Base-by-base conservation (phyloP, 2,797 vertebrate species). In the Arrhamphus sclerolepis region DNA sequence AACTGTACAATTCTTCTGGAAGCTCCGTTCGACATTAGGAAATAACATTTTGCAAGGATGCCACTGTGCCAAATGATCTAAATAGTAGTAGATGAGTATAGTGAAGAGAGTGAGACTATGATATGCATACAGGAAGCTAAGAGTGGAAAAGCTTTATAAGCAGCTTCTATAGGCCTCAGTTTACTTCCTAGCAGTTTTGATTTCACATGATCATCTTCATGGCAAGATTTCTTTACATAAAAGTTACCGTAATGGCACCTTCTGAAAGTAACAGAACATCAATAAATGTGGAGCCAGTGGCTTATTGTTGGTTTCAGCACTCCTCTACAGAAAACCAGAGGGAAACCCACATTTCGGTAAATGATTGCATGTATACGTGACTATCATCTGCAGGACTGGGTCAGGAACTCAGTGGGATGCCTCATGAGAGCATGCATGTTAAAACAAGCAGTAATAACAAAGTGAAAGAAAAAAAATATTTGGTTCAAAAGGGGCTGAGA, bases 301-400 rank as follows among this genome's bases (percentile, higher is more conserved):
- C 18, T 38, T 16, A 7, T 2, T 43, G 51, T 24, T 49, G 22
- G 42, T 55, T 18, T 46, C 7, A 24, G 16, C 6, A 28, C 49
- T 42, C 7, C 48, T 38, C 18, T 9, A 18, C 56, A 60, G 39
- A n/a, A 74, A 65, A 68, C 61, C 52, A 66, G 21, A 66, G 18
- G 51, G 50, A 62, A 75, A 73, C 63, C 46, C 57, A 64, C 55
- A 71, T 47, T 38, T 68, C 38, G 52, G 40, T 54, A 42, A 26
- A 24, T 31, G 11, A 22, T 57, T 21, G 38, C 46, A 41, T 20
- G 31, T 64, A 22, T 66, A 41, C 21, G 38, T 41, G 1, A 26
- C 19, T 6, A 41, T 46, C 20, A 29, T 66, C 29, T 73, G 47
- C 59, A 66, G 47, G 52, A 68, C 26, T 9, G 21, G 55, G 41